These are phyloP conservation scores for Pharmacophagus antenor DNA, from an alignment of 2,888 invertebrate species.

Conservation along the genomic window DNA sequence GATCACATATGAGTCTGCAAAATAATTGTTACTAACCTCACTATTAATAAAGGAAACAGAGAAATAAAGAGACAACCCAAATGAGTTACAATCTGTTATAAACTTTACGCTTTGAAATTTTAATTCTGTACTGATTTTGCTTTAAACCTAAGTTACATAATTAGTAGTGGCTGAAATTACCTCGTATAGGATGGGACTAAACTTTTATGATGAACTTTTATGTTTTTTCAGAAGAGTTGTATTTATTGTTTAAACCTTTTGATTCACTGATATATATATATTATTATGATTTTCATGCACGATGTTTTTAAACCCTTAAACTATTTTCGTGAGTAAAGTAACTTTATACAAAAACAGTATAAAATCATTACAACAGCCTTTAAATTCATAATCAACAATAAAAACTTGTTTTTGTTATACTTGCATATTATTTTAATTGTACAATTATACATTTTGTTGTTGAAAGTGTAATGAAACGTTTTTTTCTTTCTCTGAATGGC, in stretches of 20 bases:
- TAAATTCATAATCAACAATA: too few relatives aligned
- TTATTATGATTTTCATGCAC: too few relatives aligned
- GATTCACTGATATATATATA: neutral
- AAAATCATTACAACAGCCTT: too few relatives aligned
- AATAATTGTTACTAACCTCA: too few relatives aligned
- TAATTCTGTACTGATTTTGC: neutral
- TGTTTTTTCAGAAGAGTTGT: neutral
- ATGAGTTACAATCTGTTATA: constrained; percentile 1
- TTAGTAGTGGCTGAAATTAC: neutral
- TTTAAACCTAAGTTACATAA: constrained; percentile 12
- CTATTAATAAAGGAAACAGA: neutral
- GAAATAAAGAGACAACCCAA: neutral
- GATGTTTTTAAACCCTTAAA: too few relatives aligned
- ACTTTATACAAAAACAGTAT: too few relatives aligned
- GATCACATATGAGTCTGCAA: too few relatives aligned
- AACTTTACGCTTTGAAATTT: neutral
- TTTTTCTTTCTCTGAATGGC: constrained; percentile 33
- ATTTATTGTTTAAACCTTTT: neutral
- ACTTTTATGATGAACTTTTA: neutral
- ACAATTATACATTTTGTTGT: constrained; percentile 4
- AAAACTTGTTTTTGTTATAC: neutral
- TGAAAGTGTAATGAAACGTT: constrained; percentile 22
- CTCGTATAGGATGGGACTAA: neutral
- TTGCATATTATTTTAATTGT: neutral
- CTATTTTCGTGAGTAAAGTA: too few relatives aligned